Conservation (phyloP, 2,113 vertebrate species). For the Apistogramma diplotaenia region DNA sequence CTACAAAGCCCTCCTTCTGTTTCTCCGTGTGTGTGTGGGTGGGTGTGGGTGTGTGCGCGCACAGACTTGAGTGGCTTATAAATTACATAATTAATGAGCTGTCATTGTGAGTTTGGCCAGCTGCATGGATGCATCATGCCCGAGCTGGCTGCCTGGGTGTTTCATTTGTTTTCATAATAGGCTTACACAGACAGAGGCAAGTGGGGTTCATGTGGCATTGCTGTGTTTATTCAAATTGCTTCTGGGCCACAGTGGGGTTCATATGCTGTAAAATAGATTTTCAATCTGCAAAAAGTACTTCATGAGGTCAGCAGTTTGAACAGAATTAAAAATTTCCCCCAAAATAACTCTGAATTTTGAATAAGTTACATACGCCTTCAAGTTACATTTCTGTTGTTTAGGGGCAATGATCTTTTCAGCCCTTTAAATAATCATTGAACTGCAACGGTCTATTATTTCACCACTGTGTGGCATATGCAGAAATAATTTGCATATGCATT, state of each 20-base stretch:
- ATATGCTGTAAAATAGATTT: not conserved
- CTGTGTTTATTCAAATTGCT: not conserved
- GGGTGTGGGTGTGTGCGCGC: not conserved
- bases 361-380: not conserved
- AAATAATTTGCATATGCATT: too few species aligned
- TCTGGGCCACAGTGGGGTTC: not conserved
- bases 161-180: constrained; percentile 10
- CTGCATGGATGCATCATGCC: not conserved
- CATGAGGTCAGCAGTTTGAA: not conserved
- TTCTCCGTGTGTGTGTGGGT: not conserved
- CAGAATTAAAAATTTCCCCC: not conserved
- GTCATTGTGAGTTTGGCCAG: not conserved
- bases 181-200: not conserved
- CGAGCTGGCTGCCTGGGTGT: not conserved
- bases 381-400: not conserved
- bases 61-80: not conserved
- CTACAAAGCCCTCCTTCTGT: constrained; percentile 11
- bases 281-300: not conserved
- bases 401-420: not conserved
- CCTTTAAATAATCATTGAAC: not conserved
- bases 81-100: not conserved
- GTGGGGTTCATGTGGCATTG: not conserved
- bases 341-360: not conserved
- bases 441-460: too few species aligned
- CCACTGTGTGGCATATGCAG: too few species aligned